Evolutionary conservation across 1,140 invertebrate species (phyloP).

Genomic region (Heliconius melpomene): DNA sequence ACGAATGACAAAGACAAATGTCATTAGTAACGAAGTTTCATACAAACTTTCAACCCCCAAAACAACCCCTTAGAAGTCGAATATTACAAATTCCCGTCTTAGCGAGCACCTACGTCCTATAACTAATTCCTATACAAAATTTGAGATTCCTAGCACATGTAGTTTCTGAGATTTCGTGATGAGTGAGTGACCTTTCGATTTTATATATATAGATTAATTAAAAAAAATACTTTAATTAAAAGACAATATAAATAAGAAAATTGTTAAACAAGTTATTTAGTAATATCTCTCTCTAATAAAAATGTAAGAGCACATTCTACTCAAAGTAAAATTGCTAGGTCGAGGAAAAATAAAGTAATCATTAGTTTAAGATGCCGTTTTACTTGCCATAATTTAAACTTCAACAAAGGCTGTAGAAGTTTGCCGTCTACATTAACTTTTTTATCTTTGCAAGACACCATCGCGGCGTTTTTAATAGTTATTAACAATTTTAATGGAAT

Average conservation of each 20-base stretch:
- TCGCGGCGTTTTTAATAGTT: conserved; percentile 10
- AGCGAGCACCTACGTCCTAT: too few relatives aligned
- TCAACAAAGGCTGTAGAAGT: conserved; percentile 33
- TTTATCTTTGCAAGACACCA: conserved; percentile 23
- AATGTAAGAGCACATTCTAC: not conserved
- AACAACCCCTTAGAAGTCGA: too few relatives aligned
- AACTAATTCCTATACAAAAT: too few relatives aligned
- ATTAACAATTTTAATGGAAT: conserved; percentile 4
- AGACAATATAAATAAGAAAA: not conserved
- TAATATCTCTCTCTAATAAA: not conserved
- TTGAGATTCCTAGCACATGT: too few relatives aligned
- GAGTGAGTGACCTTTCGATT: too few relatives aligned
- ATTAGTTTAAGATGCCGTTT: conserved; percentile 26
- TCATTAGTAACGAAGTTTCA: too few relatives aligned
- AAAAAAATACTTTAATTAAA: too few relatives aligned
- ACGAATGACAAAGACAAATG: too few relatives aligned
- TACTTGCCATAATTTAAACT: conserved; percentile 37
- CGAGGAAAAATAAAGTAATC: conserved; percentile 19
- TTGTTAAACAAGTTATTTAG: not conserved
- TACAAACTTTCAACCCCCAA: too few relatives aligned
- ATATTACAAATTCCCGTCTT: too few relatives aligned
- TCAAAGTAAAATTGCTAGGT: conserved; percentile 12
- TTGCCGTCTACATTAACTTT: conserved; percentile 23
- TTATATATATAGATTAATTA: too few relatives aligned
- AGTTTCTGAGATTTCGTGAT: too few relatives aligned